phyloP scores from a whole-genome alignment of 2,888 invertebrate species.

The Sinotaia quadrata region DNA sequence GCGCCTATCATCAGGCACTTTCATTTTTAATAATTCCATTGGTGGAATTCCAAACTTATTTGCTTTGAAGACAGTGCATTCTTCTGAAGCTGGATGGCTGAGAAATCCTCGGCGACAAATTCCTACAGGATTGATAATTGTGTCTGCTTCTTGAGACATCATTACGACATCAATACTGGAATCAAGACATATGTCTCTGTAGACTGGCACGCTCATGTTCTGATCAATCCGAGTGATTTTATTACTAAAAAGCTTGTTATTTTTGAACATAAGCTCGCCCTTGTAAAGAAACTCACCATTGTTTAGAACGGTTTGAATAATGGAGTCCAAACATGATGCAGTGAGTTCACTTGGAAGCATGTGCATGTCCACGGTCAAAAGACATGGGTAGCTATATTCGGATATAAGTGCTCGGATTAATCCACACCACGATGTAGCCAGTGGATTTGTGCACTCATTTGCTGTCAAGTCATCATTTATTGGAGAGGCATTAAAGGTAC shows the following conservation, averaged over 20 bases:
- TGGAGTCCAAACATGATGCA: neutral
- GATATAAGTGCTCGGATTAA: slow-evolving; percentile 25
- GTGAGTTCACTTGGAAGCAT: neutral
- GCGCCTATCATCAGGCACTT: neutral
- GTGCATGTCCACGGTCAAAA: slow-evolving; percentile 28
- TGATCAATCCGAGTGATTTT: slow-evolving; percentile 13
- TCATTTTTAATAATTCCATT: neutral
- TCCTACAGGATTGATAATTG: neutral
- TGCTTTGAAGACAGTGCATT: too few relatives aligned
- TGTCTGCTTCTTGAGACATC: neutral
- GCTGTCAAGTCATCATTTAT: neutral
- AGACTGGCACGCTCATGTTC: slow-evolving; percentile 8
- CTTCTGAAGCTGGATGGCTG: too few relatives aligned
- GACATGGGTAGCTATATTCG: slow-evolving; percentile 18
- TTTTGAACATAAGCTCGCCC: slow-evolving; percentile 12
- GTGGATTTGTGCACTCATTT: neutral
- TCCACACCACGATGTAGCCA: slow-evolving; percentile 32
- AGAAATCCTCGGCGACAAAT: too few relatives aligned
- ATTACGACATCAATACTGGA: neutral
- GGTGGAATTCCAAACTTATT: neutral
- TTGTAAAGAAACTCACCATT: neutral
- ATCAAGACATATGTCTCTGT: neutral
- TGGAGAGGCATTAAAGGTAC: slow-evolving; percentile 11
- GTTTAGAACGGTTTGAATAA: neutral
- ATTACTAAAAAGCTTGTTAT: slow-evolving; percentile 13